Evolutionary conservation across 2,113 vertebrate genomes (phyloP).

Genomic region (Candoia aspera): DNA sequence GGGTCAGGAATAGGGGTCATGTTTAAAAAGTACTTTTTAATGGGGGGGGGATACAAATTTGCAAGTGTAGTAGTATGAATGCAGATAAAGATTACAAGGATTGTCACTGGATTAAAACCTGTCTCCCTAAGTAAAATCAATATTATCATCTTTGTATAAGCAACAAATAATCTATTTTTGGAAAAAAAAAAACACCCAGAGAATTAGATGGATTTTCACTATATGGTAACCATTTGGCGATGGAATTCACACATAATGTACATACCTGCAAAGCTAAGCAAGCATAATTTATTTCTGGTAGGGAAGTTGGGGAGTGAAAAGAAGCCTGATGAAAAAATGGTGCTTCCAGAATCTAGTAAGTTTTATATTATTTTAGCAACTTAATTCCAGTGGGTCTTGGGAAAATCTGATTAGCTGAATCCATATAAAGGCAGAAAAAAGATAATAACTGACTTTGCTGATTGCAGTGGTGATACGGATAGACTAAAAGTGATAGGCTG

Average conservation of each 20-base stretch:
- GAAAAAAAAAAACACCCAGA: neutral
- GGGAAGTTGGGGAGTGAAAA: neutral
- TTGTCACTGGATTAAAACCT: neutral
- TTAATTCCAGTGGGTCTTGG: neutral
- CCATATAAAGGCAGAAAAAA: neutral
- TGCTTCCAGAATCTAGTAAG: neutral
- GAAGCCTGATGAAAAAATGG: neutral
- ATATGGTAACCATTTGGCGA: neutral
- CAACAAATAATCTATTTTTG: neutral
- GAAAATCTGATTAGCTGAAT: neutral
- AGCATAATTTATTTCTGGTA: neutral
- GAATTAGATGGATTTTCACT: neutral
- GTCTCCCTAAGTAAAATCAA: neutral
- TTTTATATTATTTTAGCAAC: neutral
- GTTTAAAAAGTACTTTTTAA: neutral
- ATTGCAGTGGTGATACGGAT: neutral
- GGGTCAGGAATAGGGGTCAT: neutral
- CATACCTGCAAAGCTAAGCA: neutral
- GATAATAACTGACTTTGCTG: neutral
- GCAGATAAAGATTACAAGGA: neutral
- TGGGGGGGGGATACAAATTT: neutral
- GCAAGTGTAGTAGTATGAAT: neutral
- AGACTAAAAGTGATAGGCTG: neutral
- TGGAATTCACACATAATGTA: neutral
- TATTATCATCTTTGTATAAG: neutral